A percentile compares a stretch with the other conserved stretches of the same genome.
phyloP scores from a whole-genome alignment of 2,888 invertebrate genomes.

The Leistus spinibarbis region DNA sequence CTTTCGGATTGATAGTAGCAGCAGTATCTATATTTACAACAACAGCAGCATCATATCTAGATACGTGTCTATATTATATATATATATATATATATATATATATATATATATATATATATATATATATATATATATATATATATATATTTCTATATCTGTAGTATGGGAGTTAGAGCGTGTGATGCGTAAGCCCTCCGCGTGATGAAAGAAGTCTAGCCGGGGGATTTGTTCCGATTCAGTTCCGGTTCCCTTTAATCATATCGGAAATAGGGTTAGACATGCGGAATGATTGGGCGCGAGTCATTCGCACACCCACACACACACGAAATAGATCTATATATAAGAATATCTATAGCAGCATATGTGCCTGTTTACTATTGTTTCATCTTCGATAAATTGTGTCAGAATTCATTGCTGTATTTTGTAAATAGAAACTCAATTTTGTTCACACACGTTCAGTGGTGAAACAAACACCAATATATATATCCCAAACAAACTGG shows the following conservation, averaged over 20 bases:
- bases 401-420: neutral
- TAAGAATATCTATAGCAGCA: too few relatives aligned
- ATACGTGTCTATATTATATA: too few relatives aligned
- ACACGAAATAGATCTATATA: neutral
- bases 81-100: too few relatives aligned
- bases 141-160: neutral
- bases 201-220: constrained; percentile 42
- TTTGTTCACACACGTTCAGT: too few relatives aligned
- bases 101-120: neutral
- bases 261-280: constrained; percentile 56
- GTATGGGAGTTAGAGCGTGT: neutral
- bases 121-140: neutral
- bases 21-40: too few relatives aligned
- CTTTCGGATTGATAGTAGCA: too few relatives aligned
- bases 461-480: too few relatives aligned
- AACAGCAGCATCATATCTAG: too few relatives aligned
- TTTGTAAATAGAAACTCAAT: too few relatives aligned
- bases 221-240: constrained; percentile 54
- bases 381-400: neutral
- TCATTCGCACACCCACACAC: constrained; percentile 28
- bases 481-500: too few relatives aligned
- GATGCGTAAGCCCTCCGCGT: constrained; percentile 34
- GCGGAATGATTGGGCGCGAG: constrained; percentile 55
- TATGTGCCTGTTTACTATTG: neutral
- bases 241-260: constrained; percentile 53